These are phyloP conservation scores for Drosophila ironensis DNA, from an alignment of 1,140 invertebrate species.

Conservation along the genomic window DNA sequence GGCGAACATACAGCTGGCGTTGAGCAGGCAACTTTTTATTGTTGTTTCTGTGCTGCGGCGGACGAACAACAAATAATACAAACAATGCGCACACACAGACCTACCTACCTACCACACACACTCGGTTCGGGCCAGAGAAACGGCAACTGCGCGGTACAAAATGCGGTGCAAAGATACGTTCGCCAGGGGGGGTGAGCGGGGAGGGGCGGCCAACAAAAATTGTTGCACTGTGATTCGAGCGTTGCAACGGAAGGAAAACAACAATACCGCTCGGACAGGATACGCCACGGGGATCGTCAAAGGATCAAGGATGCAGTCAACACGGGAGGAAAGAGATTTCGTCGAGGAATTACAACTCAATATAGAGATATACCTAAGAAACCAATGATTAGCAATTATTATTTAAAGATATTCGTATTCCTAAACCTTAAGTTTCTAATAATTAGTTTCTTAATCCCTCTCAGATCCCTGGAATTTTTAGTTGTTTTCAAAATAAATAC, in stretches of 20 bases:
- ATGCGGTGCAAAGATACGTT: conserved; percentile 54
- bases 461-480: too few relatives aligned
- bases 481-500: too few relatives aligned
- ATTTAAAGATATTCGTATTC: too few relatives aligned
- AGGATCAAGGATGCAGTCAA: neutral
- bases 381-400: too few relatives aligned
- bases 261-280: neutral
- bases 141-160: conserved; percentile 70
- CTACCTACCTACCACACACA: neutral
- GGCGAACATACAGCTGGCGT: conserved; percentile 9
- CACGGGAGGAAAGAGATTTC: too few relatives aligned
- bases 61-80: conserved; percentile 76
- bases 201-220: conserved; percentile 37
- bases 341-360: neutral
- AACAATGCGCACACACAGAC: conserved; percentile 57
- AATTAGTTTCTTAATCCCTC: too few relatives aligned
- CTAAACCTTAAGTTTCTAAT: too few relatives aligned
- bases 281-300: neutral
- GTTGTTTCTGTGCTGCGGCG: conserved; percentile 46
- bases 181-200: conserved; percentile 3
- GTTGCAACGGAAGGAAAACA: neutral
- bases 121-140: conserved; percentile 44
- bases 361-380: too few relatives aligned
- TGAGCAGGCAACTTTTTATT: conserved; percentile 62
- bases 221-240: conserved; percentile 28